These are phyloP conservation scores for Aphyosemion australe DNA, from an alignment of 2,113 vertebrate species.

Conservation along the genomic window DNA sequence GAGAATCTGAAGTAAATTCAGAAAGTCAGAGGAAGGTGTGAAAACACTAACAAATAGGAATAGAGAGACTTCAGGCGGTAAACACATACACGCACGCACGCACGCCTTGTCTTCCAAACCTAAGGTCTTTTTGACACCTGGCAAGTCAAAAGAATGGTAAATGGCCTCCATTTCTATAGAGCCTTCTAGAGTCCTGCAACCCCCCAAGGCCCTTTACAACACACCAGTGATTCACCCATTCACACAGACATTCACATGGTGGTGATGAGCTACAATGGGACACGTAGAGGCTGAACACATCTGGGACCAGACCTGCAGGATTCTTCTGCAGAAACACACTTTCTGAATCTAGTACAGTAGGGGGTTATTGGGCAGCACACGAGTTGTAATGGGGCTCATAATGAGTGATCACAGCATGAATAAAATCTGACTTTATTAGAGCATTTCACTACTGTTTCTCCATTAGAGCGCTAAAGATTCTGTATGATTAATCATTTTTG, in stretches of 20 bases:
- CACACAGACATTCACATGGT: too few species aligned
- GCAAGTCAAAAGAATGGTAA: slow-evolving; percentile 7
- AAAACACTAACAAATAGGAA: slow-evolving; percentile 39
- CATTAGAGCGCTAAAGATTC: background rate
- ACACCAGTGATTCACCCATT: too few species aligned
- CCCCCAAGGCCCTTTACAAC: too few species aligned
- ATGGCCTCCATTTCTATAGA: too few species aligned
- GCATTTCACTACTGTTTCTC: background rate
- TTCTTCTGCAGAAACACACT: background rate
- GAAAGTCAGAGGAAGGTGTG: slow-evolving; percentile 19
- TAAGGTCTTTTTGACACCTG: slow-evolving; percentile 50
- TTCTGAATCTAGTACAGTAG: background rate
- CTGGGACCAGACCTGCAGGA: too few species aligned
- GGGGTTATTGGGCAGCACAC: background rate
- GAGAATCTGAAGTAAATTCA: background rate
- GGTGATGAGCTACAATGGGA: too few species aligned
- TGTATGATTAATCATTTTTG: background rate
- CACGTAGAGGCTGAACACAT: too few species aligned
- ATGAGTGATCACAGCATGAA: background rate
- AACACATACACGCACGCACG: background rate
- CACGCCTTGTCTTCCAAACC: slow-evolving; percentile 30
- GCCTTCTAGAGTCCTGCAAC: too few species aligned
- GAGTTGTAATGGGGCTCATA: background rate
- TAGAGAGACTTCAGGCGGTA: slow-evolving; percentile 25
- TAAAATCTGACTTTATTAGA: background rate